These are phyloP conservation scores for Hirtodrosophila confusa DNA, from an alignment of 2,888 invertebrate genomes.

Conservation along the genomic window DNA sequence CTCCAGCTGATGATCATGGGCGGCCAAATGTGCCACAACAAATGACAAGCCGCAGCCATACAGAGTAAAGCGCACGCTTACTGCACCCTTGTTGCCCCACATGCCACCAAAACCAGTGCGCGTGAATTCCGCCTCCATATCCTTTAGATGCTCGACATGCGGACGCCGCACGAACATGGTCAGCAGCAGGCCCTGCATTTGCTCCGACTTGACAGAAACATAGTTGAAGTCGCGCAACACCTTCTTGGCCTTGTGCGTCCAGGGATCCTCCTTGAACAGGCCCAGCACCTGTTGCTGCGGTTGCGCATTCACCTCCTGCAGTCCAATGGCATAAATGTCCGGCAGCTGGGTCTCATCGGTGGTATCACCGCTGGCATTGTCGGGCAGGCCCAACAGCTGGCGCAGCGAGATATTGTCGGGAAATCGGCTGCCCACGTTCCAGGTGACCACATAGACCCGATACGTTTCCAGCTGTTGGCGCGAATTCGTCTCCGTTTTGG, in stretches of 20 bases:
- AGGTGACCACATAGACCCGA: conserved; percentile 92
- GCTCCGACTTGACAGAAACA: conserved; percentile 91
- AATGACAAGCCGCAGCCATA: conserved; percentile 95
- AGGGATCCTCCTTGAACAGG: conserved; percentile 92
- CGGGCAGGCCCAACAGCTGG: conserved; percentile 88
- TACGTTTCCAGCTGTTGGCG: conserved; percentile 82
- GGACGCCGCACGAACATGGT: conserved; percentile 91
- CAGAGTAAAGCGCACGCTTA: conserved; percentile 93
- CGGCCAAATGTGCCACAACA: conserved; percentile 95
- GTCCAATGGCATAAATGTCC: conserved; percentile 93
- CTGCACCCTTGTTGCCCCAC: conserved; percentile 99
- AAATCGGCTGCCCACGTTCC: conserved; percentile 94
- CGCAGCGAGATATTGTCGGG: conserved; percentile 90
- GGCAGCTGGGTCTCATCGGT: conserved; percentile 85
- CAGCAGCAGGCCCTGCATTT: conserved; percentile 93
- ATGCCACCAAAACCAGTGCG: conserved; percentile 95
- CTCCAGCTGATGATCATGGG: conserved; percentile 93
- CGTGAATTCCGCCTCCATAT: conserved; percentile 94
- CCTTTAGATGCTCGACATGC: conserved; percentile 92
- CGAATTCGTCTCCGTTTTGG: conserved; percentile 37
- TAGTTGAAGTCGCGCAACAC: conserved; percentile 89
- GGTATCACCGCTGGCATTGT: conserved; percentile 85
- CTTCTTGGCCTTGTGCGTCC: conserved; percentile 91
- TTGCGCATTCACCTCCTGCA: conserved; percentile 95
- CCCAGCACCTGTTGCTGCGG: conserved; percentile 93